Evolutionary conservation across 30 jellyfish, hydroid and myxozoan genomes (phyloP).

Genomic region (Chironex yamaguchii): DNA sequence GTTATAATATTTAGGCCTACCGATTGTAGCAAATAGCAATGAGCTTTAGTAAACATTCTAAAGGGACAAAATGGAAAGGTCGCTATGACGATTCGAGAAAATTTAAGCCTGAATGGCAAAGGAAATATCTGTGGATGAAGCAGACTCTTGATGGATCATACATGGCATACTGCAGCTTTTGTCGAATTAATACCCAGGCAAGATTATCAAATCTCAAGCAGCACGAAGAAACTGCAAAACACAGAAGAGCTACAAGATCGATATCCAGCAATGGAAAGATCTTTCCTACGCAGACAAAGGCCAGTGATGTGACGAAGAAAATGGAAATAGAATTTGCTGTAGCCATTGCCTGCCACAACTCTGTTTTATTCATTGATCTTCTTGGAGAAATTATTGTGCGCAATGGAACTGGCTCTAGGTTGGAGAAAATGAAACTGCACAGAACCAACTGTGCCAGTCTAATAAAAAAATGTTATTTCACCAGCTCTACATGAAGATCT

Average conservation of each 20-base stretch:
- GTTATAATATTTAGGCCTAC: too few relatives aligned
- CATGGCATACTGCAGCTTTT: too few relatives aligned
- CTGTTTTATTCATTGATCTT: slow-evolving; percentile 63
- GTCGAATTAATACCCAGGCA: too few relatives aligned
- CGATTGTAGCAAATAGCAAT: too few relatives aligned
- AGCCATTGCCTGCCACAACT: slow-evolving; percentile 74
- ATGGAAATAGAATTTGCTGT: slow-evolving; percentile 60
- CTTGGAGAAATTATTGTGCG: slow-evolving; percentile 58
- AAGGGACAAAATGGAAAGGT: slow-evolving; percentile 51
- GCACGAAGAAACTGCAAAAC: too few relatives aligned
- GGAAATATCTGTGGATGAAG: too few relatives aligned
- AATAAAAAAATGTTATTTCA: slow-evolving; percentile 47
- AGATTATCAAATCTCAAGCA: too few relatives aligned
- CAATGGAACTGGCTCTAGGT: slow-evolving; percentile 56
- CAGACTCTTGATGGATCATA: too few relatives aligned
- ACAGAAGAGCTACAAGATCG: too few relatives aligned
- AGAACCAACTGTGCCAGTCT: slow-evolving; percentile 57
- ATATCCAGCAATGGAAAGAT: too few relatives aligned
- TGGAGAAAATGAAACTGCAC: slow-evolving; percentile 57
- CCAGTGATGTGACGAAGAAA: slow-evolving; percentile 47
- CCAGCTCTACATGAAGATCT: slow-evolving; percentile 52
- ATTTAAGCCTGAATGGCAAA: slow-evolving; percentile 39
- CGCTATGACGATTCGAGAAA: slow-evolving; percentile 31
- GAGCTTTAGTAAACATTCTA: slow-evolving; percentile 12
- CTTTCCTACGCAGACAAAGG: too few relatives aligned